phyloP scores from a whole-genome alignment of 2,888 invertebrate genomes.

The Ditula angustiorana region DNA sequence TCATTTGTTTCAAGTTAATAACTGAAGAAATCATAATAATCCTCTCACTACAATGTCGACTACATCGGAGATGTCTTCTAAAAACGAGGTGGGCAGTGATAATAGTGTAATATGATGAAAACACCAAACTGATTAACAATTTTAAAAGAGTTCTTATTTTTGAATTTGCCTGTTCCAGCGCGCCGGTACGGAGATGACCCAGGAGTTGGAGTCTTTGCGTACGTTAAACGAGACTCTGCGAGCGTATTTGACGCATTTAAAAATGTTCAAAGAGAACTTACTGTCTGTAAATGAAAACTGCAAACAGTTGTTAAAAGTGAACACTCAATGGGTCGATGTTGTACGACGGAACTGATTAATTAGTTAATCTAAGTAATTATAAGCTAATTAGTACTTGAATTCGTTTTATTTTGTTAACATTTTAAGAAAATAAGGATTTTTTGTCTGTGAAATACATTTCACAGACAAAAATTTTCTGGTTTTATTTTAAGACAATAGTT shows the following conservation, averaged over 20 bases:
- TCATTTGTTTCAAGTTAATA: neutral
- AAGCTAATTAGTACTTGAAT: neutral
- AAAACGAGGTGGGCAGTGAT: constrained; percentile 54
- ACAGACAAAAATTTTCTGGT: too few relatives aligned
- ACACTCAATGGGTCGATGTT: constrained; percentile 64
- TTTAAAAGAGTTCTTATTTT: too few relatives aligned
- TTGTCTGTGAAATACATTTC: too few relatives aligned
- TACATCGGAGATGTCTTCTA: constrained; percentile 57
- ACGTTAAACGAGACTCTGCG: constrained; percentile 63
- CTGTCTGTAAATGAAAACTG: constrained; percentile 60
- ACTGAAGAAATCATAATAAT: neutral
- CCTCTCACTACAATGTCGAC: constrained; percentile 51
- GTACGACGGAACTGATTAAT: constrained; percentile 49
- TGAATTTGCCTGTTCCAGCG: constrained; percentile 43
- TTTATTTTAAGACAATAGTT: too few relatives aligned
- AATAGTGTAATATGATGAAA: neutral
- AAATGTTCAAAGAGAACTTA: constrained; percentile 61
- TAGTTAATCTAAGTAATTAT: neutral
- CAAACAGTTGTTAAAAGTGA: constrained; percentile 63
- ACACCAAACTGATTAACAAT: neutral
- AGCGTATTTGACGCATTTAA: constrained; percentile 62
- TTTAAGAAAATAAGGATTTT: too few relatives aligned
- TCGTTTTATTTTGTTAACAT: constrained; percentile 10
- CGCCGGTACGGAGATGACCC: constrained; percentile 13
- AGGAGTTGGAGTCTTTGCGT: constrained; percentile 65